Base-by-base conservation (phyloP, 30 jellyfish, hydroid and myxozoan species). In the Cassiopea andromeda region DNA sequence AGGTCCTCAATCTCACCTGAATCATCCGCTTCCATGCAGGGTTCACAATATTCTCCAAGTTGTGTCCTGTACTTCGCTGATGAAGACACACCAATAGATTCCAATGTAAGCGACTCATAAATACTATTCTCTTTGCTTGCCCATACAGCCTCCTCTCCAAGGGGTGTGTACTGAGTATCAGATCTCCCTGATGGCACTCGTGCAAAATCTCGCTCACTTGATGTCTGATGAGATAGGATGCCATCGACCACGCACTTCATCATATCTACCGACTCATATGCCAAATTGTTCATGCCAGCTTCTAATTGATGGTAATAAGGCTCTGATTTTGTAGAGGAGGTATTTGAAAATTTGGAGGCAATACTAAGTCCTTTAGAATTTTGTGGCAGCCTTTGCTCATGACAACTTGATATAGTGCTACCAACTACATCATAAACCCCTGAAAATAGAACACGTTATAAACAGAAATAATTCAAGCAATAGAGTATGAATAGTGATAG, bases 11-110 rank as follows among this genome's bases (percentile, higher is more conserved):
- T 58, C 13, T 58, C 68, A 58, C 14, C 13, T 7, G 73, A 2
- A 5, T 64, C 73, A 13, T 64, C 27, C 15, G 38, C 67, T 13
- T 44, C 92, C 7, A 17, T 54, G 54, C 27, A 49, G 38, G 92
- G 92, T 71, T 47, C 86, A 44, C 87, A 85, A 49, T 85, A 85
- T 85, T 73, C 92, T n/a, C 92, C 92, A 2, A 85, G 86, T 19
- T 50, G 59, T 17, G 87, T 73, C 2, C 64, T 2, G 44, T 85
- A 44, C 13, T 49, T 19, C 64, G 60, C 16, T 3, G 57, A 18
- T 15, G 69, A 57, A 48, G 92, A 49, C 16, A 44, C 92, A 54
- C 12, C 73, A 14, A 46, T 45, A 46, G 78, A 68, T 1, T 83
- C 92, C 27, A 73, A 15, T 49, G 92, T 74, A 75, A 85, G 69